phyloP scores from a whole-genome alignment of 1,140 invertebrate species.

The Adoxophyes honmai region DNA sequence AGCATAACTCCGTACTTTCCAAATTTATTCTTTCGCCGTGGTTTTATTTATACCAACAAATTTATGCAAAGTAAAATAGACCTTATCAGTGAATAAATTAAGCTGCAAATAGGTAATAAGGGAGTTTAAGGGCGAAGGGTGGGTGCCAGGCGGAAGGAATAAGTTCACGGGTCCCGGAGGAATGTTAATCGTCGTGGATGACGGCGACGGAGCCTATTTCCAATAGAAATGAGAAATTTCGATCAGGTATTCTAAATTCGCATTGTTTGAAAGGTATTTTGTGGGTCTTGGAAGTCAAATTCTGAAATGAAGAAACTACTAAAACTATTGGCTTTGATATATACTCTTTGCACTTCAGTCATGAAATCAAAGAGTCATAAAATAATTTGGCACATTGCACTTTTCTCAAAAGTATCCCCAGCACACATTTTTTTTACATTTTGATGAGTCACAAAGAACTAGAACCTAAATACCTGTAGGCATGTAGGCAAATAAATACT shows the following conservation, averaged over 20 bases:
- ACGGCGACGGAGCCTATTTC: neutral
- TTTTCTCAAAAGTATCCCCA: neutral
- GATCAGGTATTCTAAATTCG: no score
- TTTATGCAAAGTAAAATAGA: constrained; percentile 14
- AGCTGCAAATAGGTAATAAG: constrained; percentile 10
- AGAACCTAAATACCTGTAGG: no score
- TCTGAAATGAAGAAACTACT: no score
- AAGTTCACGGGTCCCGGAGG: neutral
- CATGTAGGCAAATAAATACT: no score
- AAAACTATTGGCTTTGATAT: no score
- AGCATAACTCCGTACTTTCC: neutral
- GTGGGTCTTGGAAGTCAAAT: no score
- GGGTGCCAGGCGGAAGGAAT: constrained; percentile 11
- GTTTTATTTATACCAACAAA: constrained; percentile 4
- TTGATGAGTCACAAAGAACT: no score
- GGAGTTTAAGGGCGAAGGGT: neutral
- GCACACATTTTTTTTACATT: neutral
- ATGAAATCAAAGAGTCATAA: no score
- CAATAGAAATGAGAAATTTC: neutral
- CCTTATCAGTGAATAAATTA: constrained; percentile 15
- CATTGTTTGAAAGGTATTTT: no score
- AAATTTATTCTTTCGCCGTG: constrained; percentile 6
- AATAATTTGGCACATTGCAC: neutral
- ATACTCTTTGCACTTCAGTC: neutral
- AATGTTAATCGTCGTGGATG: neutral